These are phyloP conservation scores for Tenthredo scrophulariae DNA, from an alignment of 2,888 invertebrate species.

Conservation along the genomic window DNA sequence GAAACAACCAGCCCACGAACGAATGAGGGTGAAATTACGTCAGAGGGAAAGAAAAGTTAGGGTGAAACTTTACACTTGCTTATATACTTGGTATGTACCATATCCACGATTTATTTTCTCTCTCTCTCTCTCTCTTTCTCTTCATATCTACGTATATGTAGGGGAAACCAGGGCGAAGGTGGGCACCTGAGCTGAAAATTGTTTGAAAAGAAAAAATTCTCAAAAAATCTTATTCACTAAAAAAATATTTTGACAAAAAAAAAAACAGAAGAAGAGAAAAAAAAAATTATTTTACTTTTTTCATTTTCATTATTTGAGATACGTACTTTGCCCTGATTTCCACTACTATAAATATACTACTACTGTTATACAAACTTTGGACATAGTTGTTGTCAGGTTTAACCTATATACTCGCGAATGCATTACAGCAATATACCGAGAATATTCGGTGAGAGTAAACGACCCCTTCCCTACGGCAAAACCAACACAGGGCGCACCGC, in stretches of 20 bases:
- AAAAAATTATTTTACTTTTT: neutral
- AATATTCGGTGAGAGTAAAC: no score
- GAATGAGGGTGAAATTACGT: neutral
- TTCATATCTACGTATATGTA: no score
- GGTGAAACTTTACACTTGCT: neutral
- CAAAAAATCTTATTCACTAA: no score
- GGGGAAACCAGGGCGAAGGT: no score
- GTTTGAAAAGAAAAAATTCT: no score
- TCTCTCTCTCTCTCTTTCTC: neutral
- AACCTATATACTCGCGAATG: neutral
- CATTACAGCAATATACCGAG: neutral
- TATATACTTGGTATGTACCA: neutral
- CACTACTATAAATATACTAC: neutral
- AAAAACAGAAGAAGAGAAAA: no score
- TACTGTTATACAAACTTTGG: neutral
- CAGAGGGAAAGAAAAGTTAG: neutral
- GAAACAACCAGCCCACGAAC: neutral
- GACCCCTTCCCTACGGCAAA: no score
- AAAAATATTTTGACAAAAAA: no score
- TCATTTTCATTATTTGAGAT: neutral
- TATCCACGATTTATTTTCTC: neutral
- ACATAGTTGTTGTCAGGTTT: neutral
- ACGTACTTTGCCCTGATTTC: no score
- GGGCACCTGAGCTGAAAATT: no score
- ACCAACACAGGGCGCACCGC: no score